Evolutionary conservation across 2,888 invertebrate species (phyloP), one percentile per base, ranked within the genome.

Genomic region (Corythucha ciliata): DNA sequence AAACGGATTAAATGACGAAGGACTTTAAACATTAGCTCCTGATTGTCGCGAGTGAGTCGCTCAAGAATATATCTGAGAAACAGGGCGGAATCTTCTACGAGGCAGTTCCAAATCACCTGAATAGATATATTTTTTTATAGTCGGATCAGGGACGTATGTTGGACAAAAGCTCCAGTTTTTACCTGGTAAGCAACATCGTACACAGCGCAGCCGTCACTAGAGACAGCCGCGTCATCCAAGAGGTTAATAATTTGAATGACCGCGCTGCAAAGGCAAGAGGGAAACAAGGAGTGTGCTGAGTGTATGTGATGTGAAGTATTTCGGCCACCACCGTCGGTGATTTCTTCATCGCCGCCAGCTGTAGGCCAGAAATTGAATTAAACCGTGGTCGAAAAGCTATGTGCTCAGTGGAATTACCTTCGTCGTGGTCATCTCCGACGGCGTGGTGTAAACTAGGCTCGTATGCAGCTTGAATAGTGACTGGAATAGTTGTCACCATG

Each of bases 111-210:
- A 60, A 97, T 91, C 0, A 94, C 90, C 81, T 89, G 70, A 36
- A 59, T 46, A 55, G 57, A 56, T 54, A 27, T 12, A 44, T n/a
- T n/a, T n/a, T n/a, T n/a, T n/a, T n/a, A 29, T 8, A 18, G 20
- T 14, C 24, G 39, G 6, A 32, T 36, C 18, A 40, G 7, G 10
- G 7, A 39, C 20, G 10, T 29, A 29, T 12, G 10, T 29, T 10
- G 29, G 29, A 29, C 12, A 29, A 29, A 29, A 29, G 29, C 12
- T 10, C 29, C n/a, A n/a, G n/a, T n/a, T n/a, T n/a, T n/a, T 63
- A 89, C 88, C 73, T 91, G 90, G 69, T 92, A 92, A 48, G 97
- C 92, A 1, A 93, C 85, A 74, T 96, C 94, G 65, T 93, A 92
- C 0, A 98, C 97, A n/a, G 90, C 85, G 64, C 85, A 84, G 0